Base-by-base conservation (phyloP, 2,797 vertebrate species). In the Hydrolagus colliei region DNA sequence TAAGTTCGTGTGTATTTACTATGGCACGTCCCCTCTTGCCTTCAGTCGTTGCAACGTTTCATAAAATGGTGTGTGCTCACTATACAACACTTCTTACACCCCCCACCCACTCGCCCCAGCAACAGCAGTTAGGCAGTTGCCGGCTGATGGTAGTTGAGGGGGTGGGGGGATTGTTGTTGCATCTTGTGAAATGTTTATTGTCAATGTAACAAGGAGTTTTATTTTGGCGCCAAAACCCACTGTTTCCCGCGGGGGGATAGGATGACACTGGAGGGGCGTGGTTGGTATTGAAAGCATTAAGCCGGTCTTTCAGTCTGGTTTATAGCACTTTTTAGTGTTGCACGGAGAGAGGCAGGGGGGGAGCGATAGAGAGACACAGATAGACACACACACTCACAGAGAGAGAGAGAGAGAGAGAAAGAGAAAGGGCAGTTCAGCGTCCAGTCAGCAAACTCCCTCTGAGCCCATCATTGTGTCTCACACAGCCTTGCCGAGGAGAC, bases 161-260 rank as follows among this genome's bases (percentile, higher is more conserved):
- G 13, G 22, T 35, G 16, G 79, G 62, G 20, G 4, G 16, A 14
- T 68, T 18, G 79, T 80, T 67, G 78, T 20, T 68, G 20, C 79
- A 84, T 68, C 27, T 84, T 84, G 32, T 20, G 79, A 68, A 84
- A 84, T 71, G 32, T 71, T 59, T 32, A 71, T 35, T 82, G n/a
- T 9, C 16, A 13, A 84, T n/a, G 63, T 68, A 35, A 82, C 63
- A 18, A 68, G 22, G n/a, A 59, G 59, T 16, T 75, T 16, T 32
- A 8, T 84, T 82, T 84, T 84, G 79, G 79, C 79, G 79, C 79
- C 77, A 68, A 84, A 84, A 82, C 22, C 35, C 41, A 32, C 18
- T 84, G 65, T 52, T 35, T 68, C 27, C 63, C 27, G 13, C 6
- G 61, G 77, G 14, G 27, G 63, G 79, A 18, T 18, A 32, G 16